Conservation (phyloP, 1,140 invertebrate genomes). For the Neuroterus valhalla region DNA sequence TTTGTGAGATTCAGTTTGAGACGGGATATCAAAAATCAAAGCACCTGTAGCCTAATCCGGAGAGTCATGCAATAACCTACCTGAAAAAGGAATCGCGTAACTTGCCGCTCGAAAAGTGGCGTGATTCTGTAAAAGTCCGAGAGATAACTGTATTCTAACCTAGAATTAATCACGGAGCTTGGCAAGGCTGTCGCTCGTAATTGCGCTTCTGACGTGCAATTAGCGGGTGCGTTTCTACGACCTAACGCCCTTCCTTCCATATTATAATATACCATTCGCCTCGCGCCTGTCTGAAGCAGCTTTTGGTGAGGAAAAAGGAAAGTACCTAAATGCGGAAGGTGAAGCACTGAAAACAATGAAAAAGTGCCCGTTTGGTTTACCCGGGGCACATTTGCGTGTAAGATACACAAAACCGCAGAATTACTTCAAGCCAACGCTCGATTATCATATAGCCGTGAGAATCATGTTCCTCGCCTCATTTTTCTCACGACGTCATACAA, state of each 20-base stretch:
- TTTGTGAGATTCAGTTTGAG: no score
- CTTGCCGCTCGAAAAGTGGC: background rate
- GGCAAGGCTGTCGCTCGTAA: no score
- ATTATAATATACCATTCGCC: background rate
- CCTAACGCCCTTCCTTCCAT: slow-evolving; percentile 11
- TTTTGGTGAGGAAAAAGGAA: slow-evolving; percentile 23
- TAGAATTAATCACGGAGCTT: no score
- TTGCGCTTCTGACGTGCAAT: slow-evolving; percentile 33
- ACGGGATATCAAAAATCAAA: slow-evolving; percentile 5
- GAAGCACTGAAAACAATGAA: no score
- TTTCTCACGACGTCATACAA: slow-evolving; percentile 40
- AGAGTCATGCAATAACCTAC: slow-evolving; percentile 12
- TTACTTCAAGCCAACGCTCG: no score
- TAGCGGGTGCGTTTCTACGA: slow-evolving; percentile 32
- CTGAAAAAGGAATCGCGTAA: slow-evolving; percentile 16
- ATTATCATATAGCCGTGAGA: slow-evolving; percentile 38
- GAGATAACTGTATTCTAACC: no score
- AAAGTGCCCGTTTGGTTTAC: no score
- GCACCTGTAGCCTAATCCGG: background rate
- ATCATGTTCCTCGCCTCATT: slow-evolving; percentile 35
- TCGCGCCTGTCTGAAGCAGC: no score
- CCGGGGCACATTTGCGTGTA: no score
- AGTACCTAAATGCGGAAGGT: background rate
- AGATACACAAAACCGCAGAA: slow-evolving; percentile 32
- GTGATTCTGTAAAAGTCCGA: no score